phyloP scores from a whole-genome alignment of 2,888 invertebrate species.

The Pachymerium ferrugineum region DNA sequence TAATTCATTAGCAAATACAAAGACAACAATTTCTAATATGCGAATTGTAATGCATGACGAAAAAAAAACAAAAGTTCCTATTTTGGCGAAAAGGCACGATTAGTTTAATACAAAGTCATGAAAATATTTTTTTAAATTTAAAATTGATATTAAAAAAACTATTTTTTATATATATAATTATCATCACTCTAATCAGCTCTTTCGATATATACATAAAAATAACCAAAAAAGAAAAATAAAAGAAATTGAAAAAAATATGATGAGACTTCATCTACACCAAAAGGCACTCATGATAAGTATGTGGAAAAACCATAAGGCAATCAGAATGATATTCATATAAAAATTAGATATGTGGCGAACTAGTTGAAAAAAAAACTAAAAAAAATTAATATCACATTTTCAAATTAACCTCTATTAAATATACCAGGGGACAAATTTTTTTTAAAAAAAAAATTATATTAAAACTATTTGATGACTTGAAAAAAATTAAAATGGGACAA shows the following conservation, averaged over 20 bases:
- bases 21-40: background rate
- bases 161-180: background rate
- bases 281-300: background rate
- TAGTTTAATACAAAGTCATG: constrained; percentile 4
- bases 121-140: background rate
- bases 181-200: background rate
- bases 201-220: background rate
- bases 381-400: background rate
- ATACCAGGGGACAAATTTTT: no score
- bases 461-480: background rate
- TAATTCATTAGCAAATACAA: background rate
- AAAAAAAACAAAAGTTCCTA: background rate
- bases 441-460: no score
- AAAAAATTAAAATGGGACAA: no score
- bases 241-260: background rate
- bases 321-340: background rate
- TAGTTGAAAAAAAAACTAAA: background rate
- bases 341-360: background rate
- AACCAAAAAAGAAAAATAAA: background rate
- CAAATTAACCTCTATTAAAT: no score
- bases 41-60: background rate
- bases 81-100: constrained; percentile 10
- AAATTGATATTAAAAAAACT: background rate
- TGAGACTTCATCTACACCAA: background rate
- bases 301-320: background rate